Base-by-base conservation (phyloP, 2,113 vertebrate genomes). In the Zosterops pallidus region DNA sequence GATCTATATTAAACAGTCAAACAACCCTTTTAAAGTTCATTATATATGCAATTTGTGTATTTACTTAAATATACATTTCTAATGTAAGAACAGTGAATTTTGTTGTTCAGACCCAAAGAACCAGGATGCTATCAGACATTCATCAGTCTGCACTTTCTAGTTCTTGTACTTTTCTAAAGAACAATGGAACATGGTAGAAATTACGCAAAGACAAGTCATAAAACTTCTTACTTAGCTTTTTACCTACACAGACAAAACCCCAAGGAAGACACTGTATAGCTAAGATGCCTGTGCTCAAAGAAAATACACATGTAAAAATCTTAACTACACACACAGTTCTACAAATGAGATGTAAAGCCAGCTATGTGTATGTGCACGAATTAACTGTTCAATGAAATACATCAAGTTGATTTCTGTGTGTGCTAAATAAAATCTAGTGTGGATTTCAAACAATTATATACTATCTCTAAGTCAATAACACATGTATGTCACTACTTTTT, bases 111-210 rank as follows among this genome's bases (percentile, higher is more conserved):
- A 67, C 10, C 44, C 47, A 65, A 96, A 88, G 62, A 62, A 72
- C 9, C 50, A 65, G n/a, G 37, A 42, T 89, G 68, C 33, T 59
- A 70, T 56, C 5, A 49, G 59, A 77, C 9, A 2, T 70, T 74
- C 83, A 83, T 80, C 44, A 80, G 60, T 33, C 64, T 83, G 75
- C 39, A 63, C 39, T 63, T 95, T 77, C 52, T 88, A 94, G 89
- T 56, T 71, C 77, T 75, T 88, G 28, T 56, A 63, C 52, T 85
- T 93, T 63, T 76, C 89, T 70, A 88, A 88, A 86, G 76, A 94
- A 55, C 55, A 80, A 24, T 46, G 79, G 67, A 83, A 88, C 81
- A 28, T 56, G 56, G 39, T 56, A 80, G 83, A 85, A 94, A 83
- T 64, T 41, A 56, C 53, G 69, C 18, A 59, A 16, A 90, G 50